phyloP scores from a whole-genome alignment of 2,888 invertebrate species.

The Megamerina dolium region DNA sequence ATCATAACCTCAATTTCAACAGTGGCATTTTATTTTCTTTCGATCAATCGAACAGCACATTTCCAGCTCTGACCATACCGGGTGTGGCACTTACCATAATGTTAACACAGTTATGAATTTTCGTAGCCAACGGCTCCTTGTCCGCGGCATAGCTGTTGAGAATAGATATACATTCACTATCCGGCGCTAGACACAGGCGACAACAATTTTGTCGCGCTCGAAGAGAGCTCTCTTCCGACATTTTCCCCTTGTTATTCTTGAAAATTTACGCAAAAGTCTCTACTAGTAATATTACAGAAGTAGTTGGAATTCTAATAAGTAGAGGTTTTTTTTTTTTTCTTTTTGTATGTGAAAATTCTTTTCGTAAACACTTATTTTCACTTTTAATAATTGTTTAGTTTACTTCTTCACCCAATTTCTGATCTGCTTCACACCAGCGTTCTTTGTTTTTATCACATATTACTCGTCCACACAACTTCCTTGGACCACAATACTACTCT shows the following conservation, averaged over 20 bases:
- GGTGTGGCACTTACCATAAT: slow-evolving; percentile 44
- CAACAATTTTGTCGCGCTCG: slow-evolving; percentile 44
- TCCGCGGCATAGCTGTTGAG: slow-evolving; percentile 50
- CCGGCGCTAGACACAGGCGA: slow-evolving; percentile 49
- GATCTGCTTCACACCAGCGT: slow-evolving; percentile 15
- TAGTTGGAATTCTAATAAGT: too few relatives aligned
- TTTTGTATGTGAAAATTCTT: slow-evolving; percentile 3
- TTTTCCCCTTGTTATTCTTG: too few relatives aligned
- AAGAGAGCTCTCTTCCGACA: slow-evolving; percentile 28
- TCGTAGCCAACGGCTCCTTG: slow-evolving; percentile 47
- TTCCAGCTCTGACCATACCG: not conserved
- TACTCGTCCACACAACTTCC: slow-evolving; percentile 2
- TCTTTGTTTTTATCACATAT: slow-evolving; percentile 11
- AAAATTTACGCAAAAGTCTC: too few relatives aligned
- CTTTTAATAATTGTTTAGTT: slow-evolving; percentile 13
- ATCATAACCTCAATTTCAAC: slow-evolving; percentile 22
- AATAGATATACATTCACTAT: slow-evolving; percentile 50
- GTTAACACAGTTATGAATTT: slow-evolving; percentile 48
- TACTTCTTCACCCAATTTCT: slow-evolving; percentile 21
- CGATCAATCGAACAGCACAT: not conserved
- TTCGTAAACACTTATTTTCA: slow-evolving; percentile 13
- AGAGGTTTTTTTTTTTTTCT: too few relatives aligned
- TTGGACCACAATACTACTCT: slow-evolving; percentile 15
- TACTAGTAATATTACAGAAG: too few relatives aligned
- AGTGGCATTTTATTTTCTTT: not conserved